Percentiles rank a stretch among this genome's conserved stretches.
Evolutionary conservation across 2,888 invertebrate genomes (phyloP).

Genomic region (Chromoteleia sp.): DNA sequence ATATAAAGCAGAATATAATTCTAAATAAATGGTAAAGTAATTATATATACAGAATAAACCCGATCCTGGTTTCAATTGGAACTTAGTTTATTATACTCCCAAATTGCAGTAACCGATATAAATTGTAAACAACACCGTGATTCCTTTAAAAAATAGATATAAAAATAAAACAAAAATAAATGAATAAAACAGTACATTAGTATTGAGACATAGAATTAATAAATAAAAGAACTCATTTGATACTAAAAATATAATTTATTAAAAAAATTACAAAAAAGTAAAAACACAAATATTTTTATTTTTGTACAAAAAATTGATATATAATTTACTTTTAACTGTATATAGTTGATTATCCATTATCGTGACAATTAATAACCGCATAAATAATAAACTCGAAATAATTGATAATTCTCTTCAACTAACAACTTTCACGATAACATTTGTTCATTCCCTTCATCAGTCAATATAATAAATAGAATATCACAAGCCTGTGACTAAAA

Average conservation of each 20-base stretch:
- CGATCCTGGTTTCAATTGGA: constrained; percentile 24
- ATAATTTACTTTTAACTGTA: not conserved
- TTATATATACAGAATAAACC: constrained; percentile 14
- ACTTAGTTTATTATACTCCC: constrained; percentile 23
- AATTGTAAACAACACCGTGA: constrained; percentile 35
- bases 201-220: not conserved
- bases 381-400: constrained; percentile 23
- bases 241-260: no score
- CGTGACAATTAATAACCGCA: not conserved
- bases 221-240: no score
- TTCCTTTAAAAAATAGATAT: not conserved
- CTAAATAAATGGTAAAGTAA: no score
- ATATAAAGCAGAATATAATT: constrained; percentile 3
- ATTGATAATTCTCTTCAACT: constrained; percentile 6
- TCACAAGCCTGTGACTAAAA: constrained; percentile 63
- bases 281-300: no score
- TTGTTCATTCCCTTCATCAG: constrained; percentile 28
- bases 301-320: no score
- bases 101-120: constrained; percentile 26
- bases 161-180: constrained; percentile 15
- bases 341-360: not conserved
- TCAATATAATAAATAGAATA: constrained; percentile 42
- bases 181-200: not conserved
- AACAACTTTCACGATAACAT: constrained; percentile 58
- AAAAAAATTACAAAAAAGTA: no score